Percentiles rank a stretch among this genome's conserved stretches.
These are phyloP conservation scores for Paramisgurnus dabryanus DNA, from an alignment of 2,113 vertebrate genomes.

Conservation along the genomic window DNA sequence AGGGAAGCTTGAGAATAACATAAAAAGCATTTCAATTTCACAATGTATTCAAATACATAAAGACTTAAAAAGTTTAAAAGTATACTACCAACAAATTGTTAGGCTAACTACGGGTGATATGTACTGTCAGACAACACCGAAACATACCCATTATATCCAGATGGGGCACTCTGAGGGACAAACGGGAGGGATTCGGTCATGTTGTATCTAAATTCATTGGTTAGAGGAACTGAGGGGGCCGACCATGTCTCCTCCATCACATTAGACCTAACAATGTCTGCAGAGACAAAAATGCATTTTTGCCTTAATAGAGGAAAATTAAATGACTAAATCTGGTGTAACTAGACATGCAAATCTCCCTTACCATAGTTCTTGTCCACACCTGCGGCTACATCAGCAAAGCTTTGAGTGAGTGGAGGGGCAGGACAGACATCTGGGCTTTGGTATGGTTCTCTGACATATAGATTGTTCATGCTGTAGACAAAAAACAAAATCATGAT, in stretches of 20 bases:
- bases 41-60: too few relatives aligned
- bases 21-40: not conserved
- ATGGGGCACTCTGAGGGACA: conserved; percentile 74
- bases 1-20: conserved; percentile 62
- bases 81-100: too few relatives aligned
- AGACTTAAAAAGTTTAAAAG: conserved; percentile 16
- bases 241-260: conserved; percentile 85
- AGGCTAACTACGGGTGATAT: too few relatives aligned
- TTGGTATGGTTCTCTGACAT: conserved; percentile 71
- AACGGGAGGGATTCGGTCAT: conserved; percentile 79
- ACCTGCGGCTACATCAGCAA: conserved; percentile 79
- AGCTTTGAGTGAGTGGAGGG: conserved; percentile 64
- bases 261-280: conserved; percentile 76
- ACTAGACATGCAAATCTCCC: conserved; percentile 10
- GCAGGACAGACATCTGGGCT: conserved; percentile 57
- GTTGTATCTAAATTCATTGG: conserved; percentile 86
- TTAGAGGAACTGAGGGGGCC: conserved; percentile 81
- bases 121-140: not conserved
- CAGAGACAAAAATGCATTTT: conserved; percentile 20
- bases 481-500: not conserved
- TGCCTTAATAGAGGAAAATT: not conserved
- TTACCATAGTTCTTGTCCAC: conserved; percentile 83
- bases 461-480: conserved; percentile 65
- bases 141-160: conserved; percentile 80
- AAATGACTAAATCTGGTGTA: not conserved